These are phyloP conservation scores for Cyclopterus lumpus DNA, from an alignment of 2,797 vertebrate species.

Conservation along the genomic window DNA sequence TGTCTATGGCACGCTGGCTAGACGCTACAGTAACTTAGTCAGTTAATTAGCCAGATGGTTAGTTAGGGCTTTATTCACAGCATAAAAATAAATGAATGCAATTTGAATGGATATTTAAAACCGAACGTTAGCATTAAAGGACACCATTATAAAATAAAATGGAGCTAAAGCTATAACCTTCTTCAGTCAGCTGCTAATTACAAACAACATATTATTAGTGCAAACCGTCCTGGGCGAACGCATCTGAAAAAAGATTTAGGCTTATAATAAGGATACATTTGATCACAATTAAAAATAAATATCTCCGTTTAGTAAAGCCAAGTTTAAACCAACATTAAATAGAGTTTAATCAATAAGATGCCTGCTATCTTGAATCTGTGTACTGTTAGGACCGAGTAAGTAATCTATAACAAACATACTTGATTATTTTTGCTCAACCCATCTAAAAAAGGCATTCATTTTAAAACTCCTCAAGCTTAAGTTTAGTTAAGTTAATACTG, in stretches of 20 bases:
- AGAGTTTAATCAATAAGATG: too few relatives aligned
- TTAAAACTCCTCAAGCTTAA: neutral
- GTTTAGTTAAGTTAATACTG: neutral
- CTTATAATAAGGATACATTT: neutral
- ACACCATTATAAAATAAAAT: neutral
- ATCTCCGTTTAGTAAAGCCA: too few relatives aligned
- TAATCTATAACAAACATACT: too few relatives aligned
- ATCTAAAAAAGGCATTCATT: neutral
- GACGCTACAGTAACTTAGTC: neutral
- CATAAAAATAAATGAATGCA: neutral
- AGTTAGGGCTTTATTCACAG: neutral
- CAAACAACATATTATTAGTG: constrained; percentile 12
- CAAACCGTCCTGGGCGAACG: constrained; percentile 3
- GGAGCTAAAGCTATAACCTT: neutral
- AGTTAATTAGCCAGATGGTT: neutral
- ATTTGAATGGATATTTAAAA: neutral
- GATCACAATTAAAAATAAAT: too few relatives aligned
- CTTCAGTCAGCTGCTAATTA: neutral
- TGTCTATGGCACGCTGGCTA: neutral
- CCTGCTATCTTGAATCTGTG: too few relatives aligned
- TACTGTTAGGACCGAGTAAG: too few relatives aligned
- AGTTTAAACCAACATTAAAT: too few relatives aligned
- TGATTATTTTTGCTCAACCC: neutral
- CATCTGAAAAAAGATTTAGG: neutral
- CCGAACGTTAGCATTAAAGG: neutral